Conservation (phyloP, 2,797 vertebrate species). For the Heteromormyrus szaboi region DNA sequence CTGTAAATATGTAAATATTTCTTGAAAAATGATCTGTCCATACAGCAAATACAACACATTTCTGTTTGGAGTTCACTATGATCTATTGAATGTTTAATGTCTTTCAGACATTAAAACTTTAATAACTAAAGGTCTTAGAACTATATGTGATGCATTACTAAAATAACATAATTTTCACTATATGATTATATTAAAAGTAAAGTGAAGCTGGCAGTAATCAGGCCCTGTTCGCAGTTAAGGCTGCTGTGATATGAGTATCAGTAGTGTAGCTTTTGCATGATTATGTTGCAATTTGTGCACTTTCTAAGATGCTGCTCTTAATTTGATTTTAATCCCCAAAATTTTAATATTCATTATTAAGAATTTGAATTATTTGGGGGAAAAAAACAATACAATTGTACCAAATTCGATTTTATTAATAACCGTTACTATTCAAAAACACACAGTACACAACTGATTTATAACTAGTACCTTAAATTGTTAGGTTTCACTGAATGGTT, state of each 20-base stretch:
- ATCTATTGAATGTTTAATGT: not conserved
- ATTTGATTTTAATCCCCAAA: not conserved
- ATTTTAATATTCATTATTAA: not conserved
- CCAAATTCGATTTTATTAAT: conserved; percentile 14
- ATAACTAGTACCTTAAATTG: not conserved
- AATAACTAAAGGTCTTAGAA: not conserved
- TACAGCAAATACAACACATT: not conserved
- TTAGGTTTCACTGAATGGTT: not conserved
- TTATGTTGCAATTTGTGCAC: not conserved
- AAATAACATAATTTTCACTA: not conserved
- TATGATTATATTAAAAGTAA: not conserved
- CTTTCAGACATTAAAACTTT: not conserved
- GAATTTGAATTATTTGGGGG: not conserved
- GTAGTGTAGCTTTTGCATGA: not conserved
- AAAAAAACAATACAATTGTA: not conserved
- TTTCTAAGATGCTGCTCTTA: not conserved
- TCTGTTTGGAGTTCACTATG: not conserved
- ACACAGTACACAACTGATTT: not conserved
- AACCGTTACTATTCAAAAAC: not conserved
- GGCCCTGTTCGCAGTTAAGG: not conserved
- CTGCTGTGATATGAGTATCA: not conserved
- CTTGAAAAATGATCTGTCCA: not conserved
- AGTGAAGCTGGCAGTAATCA: not conserved
- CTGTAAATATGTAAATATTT: not conserved
- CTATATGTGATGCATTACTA: not conserved